Evolutionary conservation across 1,140 invertebrate species (phyloP), one percentile per base, ranked within the genome.

Genomic region (Brachionus plicatilis): DNA sequence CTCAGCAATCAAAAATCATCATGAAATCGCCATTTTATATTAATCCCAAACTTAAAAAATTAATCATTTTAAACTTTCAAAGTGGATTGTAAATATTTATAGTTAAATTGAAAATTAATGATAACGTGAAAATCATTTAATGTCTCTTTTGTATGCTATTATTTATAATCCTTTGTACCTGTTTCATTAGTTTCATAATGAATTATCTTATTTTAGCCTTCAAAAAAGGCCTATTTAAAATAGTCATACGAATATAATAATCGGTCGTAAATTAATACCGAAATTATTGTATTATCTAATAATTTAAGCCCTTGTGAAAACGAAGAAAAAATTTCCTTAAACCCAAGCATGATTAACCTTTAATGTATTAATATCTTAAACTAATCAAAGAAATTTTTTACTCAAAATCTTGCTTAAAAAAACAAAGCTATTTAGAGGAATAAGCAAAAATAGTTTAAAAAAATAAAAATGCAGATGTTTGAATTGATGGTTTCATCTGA

Each of bases 271-370:
- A 60, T 60, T 60, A 60, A 60, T 60, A 27, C 17, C 20, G 20
- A 60, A 60, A 60, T 20, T 60, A 47, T 72, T 72, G 68, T 72
- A 43, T 72, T 9, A 72, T 72, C 37, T 72, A 72, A 72, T 72
- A 37, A 43, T 43, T 72, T 72, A 72, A 72, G 68, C 68, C 33
- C 68, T 72, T 72, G 68, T 72, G 20, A 60, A 60, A 60, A 41
- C 29, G 11, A 72, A 9, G 43, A 43, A 72, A 72, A 72, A 72
- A 43, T 43, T 41, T 43, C 33, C 37, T 72, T 72, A 72, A 72
- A 72, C 33, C 68, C 68, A 17, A 41, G 33, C 33, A 72, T 72
- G 68, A 72, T 72, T 72, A 72, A 72, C 68, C 68, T 72, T 72
- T 72, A 43, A 68, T 68, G 66, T 68, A 68, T 68, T 68, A 68